phyloP scores from a whole-genome alignment of 2,797 vertebrate species.

The Microcaecilia unicolor region DNA sequence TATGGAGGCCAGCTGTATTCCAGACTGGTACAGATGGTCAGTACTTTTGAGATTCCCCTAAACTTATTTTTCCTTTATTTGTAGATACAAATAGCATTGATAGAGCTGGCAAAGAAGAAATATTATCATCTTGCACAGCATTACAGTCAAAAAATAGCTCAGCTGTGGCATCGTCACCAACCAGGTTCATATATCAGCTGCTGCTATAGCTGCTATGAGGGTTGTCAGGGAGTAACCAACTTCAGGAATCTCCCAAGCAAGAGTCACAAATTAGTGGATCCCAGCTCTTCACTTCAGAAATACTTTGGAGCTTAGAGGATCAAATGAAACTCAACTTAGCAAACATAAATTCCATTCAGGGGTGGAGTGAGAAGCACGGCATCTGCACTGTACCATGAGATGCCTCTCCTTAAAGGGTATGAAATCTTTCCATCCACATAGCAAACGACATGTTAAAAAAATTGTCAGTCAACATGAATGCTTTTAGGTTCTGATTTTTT shows the following conservation, averaged over 20 bases:
- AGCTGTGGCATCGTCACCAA: conserved; percentile 15
- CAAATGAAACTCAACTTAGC: conserved; percentile 16
- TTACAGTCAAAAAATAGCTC: conserved; percentile 21
- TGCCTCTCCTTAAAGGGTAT: conserved; percentile 9
- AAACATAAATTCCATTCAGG: conserved; percentile 7
- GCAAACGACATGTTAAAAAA: too few species aligned
- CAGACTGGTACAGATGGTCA: too few species aligned
- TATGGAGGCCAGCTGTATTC: too few species aligned
- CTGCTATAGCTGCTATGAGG: too few species aligned
- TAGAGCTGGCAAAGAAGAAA: conserved; percentile 13
- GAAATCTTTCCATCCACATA: background rate
- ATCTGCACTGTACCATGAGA: background rate
- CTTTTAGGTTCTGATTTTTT: too few species aligned
- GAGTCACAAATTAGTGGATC: conserved; percentile 21
- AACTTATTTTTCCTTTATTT: too few species aligned
- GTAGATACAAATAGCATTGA: conserved; percentile 25
- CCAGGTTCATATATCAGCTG: conserved; percentile 24
- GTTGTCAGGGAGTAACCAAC: conserved; percentile 20
- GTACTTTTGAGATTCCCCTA: too few species aligned
- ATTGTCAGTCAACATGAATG: too few species aligned
- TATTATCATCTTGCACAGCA: conserved; percentile 12
- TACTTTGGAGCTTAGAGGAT: conserved; percentile 12
- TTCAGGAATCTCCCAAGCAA: conserved; percentile 13
- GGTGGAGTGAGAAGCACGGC: background rate
- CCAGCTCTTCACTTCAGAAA: conserved; percentile 19